Evolutionary conservation across 2,113 vertebrate genomes (phyloP), one percentile per base, ranked within the genome.

Genomic region (Lepus americanus): DNA sequence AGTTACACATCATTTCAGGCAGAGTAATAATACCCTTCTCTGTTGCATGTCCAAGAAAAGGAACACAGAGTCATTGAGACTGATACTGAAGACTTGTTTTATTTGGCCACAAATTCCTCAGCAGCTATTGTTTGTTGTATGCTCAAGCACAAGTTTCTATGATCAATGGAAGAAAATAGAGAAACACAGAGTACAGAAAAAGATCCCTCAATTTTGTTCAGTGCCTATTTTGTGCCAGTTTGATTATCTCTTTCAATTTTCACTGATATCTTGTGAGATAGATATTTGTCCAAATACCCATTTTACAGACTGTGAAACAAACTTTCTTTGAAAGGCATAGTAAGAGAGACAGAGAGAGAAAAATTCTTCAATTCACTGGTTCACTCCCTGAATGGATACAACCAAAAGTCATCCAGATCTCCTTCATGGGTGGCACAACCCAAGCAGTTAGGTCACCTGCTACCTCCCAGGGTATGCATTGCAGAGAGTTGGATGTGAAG

Each of bases 1-100:
- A 97, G 73, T 96, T 97, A 96, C 97, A 94, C 95, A 96, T 76
- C 90, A 96, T 97, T 93, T 97, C 96, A 97, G 94, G 94, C 95
- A 97, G 89, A 96, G 90, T 89, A 89, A 94, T 95, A 96, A 97
- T 95, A 97, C 84, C 66, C 82, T 96, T 67, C 89, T 92, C 80
- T 90, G 64, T 96, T 92, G 94, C 59, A 89, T 95, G 80, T 92
- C 93, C 97, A 95, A 84, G 87, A 87, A 94, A 93, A 92, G 87
- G 61, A 85, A 96, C 92, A 69, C 69, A 83, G 59, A 87, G 74
- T 61, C 82, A 95, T 92, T 94, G 5, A 97, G 66, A 44, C 77
- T 73, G 95, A 97, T 84, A 96, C 79, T 44, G 1, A 20, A 88
- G 92, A 64, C 97, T 94, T 80, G 96, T 96, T 97, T 97, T 88